Evolutionary conservation across 2,888 invertebrate species (phyloP), one percentile per base, ranked within the genome.

Genomic region (Megastigmus dorsalis): DNA sequence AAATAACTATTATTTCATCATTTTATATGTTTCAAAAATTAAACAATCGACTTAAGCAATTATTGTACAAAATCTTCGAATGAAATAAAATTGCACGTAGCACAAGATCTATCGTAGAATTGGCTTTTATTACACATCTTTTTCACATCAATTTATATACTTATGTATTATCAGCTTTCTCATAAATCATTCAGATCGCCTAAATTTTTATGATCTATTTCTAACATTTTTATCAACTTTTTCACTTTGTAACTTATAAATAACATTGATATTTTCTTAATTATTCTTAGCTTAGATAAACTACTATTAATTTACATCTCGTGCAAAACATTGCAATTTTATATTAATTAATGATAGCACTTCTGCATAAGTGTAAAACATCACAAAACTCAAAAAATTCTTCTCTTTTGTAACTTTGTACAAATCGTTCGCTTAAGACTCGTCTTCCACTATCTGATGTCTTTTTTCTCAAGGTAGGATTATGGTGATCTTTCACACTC

Each of bases 401-500:
- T 20, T 41, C 52, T 65, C 28, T 50, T 63, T 63, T 45, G 23
- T 26, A 68, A 68, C 38, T 59, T 59, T 59, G 68, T n/a, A n/a
- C 69, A 60, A 67, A 45, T 57, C 26, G 36, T 28, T 69, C 38
- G 69, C 59, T 69, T 69, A 9, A 68, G 30, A 68, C 59, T 68
- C 48, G 26, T 50, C 57, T 69, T 69, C 18, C 26, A 50, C 26
- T 43, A n/a, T 57, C 3, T 62, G 20, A n/a, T 28, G 5, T 41
- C 18, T 48, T 20, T 28, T 45, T 43, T 68, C 18, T 43, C 30
- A 45, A 13, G 59, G 54, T 28, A 26, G 20, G 50, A 62, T 62
- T 70, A 70, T 70, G 69, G 60, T 70, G 69, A 70, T 70, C 13
- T 70, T 70, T 70, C 62, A 45, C 9, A 66, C 20, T 20, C 18